These are phyloP conservation scores for Megaustenia siamemsis DNA, from an alignment of 2,888 invertebrate genomes.

Conservation along the genomic window DNA sequence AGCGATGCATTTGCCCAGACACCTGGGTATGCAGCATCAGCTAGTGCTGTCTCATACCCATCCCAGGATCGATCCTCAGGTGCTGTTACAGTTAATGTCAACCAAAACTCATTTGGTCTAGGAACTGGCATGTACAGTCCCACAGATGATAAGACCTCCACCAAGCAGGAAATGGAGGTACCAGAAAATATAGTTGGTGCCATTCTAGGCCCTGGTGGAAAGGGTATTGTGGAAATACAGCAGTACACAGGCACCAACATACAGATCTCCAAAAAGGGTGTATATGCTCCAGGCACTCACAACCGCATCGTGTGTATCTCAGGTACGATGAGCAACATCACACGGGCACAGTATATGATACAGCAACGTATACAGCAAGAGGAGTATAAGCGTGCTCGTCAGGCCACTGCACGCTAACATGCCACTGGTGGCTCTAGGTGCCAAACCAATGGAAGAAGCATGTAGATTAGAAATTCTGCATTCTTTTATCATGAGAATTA, in stretches of 20 bases:
- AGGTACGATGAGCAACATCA: slow-evolving; percentile 92
- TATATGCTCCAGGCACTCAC: slow-evolving; percentile 97
- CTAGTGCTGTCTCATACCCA: slow-evolving; percentile 62
- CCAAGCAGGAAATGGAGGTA: slow-evolving; percentile 89
- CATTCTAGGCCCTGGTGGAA: slow-evolving; percentile 97
- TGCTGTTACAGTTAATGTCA: slow-evolving; percentile 80
- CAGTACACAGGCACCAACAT: slow-evolving; percentile 97
- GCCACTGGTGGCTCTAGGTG: neutral
- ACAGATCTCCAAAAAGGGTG: slow-evolving; percentile 98
- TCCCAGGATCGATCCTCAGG: slow-evolving; percentile 67
- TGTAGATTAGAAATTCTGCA: slow-evolving; percentile 22
- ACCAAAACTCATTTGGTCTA: slow-evolving; percentile 93
- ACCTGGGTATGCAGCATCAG: slow-evolving; percentile 63
- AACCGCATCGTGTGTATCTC: slow-evolving; percentile 98
- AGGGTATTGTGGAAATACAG: slow-evolving; percentile 97
- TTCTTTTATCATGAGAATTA: slow-evolving; percentile 41
- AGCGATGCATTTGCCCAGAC: slow-evolving; percentile 73
- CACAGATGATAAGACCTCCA: slow-evolving; percentile 73
- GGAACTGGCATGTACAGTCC: slow-evolving; percentile 83
- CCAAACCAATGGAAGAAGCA: neutral
- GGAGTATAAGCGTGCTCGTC: slow-evolving; percentile 95
- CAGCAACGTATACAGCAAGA: slow-evolving; percentile 97
- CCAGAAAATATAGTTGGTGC: slow-evolving; percentile 96
- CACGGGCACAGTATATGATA: slow-evolving; percentile 95
- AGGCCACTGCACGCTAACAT: slow-evolving; percentile 80